Conservation (phyloP, 2,113 vertebrate genomes). For the chimpanzee (Pan troglodytes) region NHGRI_mPanTro3-v2.1_pri NC_072416.2:3489501-3490000, state of each 20-base stretch:
- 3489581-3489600: background rate
- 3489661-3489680: no score
- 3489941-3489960: background rate
- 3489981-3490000: background rate
- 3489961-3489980: background rate
- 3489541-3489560: accelerated
- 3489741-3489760: background rate
- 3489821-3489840: background rate
- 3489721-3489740: background rate
- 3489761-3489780: background rate
- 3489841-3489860: background rate
- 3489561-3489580: no score
- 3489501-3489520: no score
- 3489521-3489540: background rate
- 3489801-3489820: no score
- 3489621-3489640: no score
- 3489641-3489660: background rate
- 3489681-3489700: background rate
- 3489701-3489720: no score
- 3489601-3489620: no score
- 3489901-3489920: background rate
- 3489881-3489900: background rate
- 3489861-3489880: background rate
- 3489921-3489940: background rate
- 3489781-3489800: accelerated